Evolutionary conservation across 2,113 vertebrate genomes (phyloP), one percentile per base, ranked within the genome.

Genomic region (Quiscalus mexicanus): DNA sequence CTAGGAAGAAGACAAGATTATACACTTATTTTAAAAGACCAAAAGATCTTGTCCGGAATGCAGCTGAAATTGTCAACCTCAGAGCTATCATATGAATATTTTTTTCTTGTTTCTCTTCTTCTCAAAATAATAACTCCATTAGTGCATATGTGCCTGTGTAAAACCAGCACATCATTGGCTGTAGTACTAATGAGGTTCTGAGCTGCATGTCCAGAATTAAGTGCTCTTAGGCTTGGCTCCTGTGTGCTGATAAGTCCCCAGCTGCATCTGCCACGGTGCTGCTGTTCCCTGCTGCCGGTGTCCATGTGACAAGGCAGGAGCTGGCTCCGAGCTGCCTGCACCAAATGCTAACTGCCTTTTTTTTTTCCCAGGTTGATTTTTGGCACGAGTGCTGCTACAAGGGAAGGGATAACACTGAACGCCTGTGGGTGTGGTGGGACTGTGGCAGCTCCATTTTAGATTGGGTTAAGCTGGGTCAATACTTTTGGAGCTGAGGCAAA

Each of bases 221-320:
- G 55, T 27, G 67, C 44, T 83, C 47, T 65, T 35, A 53, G 84
- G 84, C 12, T 52, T 6, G 45, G n/a, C 63, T 75, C 49, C 58
- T 33, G 39, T n/a, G 15, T 62, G 22, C 35, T 77, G 52, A 25
- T 64, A 18, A 70, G 76, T 14, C 22, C 63, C 63, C 50, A 90
- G 92, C 90, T 88, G 96, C 16, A 11, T 44, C 71, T 95, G 88
- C 59, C 84, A 47, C 78, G 15, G 9, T 3, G 60, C 81, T 71
- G 42, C 85, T 88, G 37, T 52, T 83, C 5, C 6, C 15, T 96
- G 79, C 49, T 86, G n/a, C 56, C 12, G 0, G 76, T 74, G 88
- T 47, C 79, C 88, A 77, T 93, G 94, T 96, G 91, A 93, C 92
- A n/a, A 15, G 69, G 68, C 79, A 50, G 71, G 83, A 90, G 86